Conservation (phyloP, 2,888 invertebrate genomes). For the Trimorus sp. region DNA sequence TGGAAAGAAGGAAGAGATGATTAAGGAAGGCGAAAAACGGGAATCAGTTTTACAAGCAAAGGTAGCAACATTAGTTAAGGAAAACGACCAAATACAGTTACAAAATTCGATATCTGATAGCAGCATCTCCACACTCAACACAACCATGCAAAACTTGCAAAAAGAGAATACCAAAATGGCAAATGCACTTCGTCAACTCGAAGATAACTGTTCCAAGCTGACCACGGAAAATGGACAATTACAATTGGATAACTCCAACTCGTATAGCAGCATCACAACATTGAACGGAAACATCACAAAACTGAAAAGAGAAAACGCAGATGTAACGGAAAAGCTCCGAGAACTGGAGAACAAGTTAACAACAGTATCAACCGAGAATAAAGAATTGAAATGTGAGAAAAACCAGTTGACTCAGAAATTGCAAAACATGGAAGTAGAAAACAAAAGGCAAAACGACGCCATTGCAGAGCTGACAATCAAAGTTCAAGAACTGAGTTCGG, state of each 20-base stretch:
- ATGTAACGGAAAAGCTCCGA: not conserved
- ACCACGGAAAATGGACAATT: too few species aligned
- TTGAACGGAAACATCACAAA: not conserved
- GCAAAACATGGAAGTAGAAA: slow-evolving; percentile 2
- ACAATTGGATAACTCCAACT: too few species aligned
- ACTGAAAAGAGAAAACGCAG: not conserved
- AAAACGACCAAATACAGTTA: slow-evolving; percentile 17
- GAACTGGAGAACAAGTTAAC: not conserved
- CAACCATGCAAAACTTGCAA: slow-evolving; percentile 40
- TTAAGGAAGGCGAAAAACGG: slow-evolving; percentile 7
- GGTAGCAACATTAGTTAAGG: slow-evolving; percentile 2
- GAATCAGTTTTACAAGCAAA: not conserved
- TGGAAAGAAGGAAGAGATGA: slow-evolving; percentile 20
- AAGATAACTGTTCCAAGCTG: not conserved
- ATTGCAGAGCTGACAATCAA: slow-evolving; percentile 28
- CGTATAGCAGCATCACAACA: too few species aligned
- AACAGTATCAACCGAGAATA: slow-evolving; percentile 20
- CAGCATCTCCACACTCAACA: not conserved
- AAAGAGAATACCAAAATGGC: slow-evolving; percentile 19
- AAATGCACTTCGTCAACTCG: not conserved
- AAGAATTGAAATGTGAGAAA: slow-evolving; percentile 28
- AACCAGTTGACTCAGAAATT: slow-evolving; percentile 26
- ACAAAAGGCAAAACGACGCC: slow-evolving; percentile 3
- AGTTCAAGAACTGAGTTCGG: slow-evolving; percentile 31
- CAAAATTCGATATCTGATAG: not conserved